These are phyloP conservation scores for Nomada flava DNA, from an alignment of 2,888 invertebrate species.

Conservation along the genomic window DNA sequence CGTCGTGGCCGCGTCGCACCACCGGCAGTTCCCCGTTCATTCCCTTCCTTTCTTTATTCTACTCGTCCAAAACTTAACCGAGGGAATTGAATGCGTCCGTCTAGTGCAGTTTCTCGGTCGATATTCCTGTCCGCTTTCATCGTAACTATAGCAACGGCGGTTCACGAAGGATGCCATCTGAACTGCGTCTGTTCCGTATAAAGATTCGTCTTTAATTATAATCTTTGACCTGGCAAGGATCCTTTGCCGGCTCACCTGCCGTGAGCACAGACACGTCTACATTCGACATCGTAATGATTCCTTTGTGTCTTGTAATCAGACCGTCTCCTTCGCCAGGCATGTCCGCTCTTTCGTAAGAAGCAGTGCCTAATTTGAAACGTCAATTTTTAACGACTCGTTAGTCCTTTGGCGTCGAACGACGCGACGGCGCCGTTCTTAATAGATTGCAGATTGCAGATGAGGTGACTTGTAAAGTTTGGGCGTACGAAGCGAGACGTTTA, in stretches of 20 bases:
- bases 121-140: slow-evolving; percentile 77
- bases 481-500: not conserved
- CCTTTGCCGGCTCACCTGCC: slow-evolving; percentile 17
- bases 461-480: not conserved
- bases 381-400: slow-evolving; percentile 56
- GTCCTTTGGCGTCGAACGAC: slow-evolving; percentile 18
- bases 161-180: slow-evolving; percentile 70
- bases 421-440: not conserved
- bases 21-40: not conserved
- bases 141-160: slow-evolving; percentile 79
- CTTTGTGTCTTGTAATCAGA: slow-evolving; percentile 62
- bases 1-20: slow-evolving; percentile 13
- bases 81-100: slow-evolving; percentile 69
- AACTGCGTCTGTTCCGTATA: slow-evolving; percentile 70
- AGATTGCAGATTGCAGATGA: not conserved
- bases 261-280: slow-evolving; percentile 22
- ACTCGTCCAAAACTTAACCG: slow-evolving; percentile 63
- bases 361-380: slow-evolving; percentile 41
- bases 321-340: slow-evolving; percentile 25
- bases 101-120: slow-evolving; percentile 76
- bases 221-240: slow-evolving; percentile 60
- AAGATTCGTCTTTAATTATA: slow-evolving; percentile 77
- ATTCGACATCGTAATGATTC: slow-evolving; percentile 50
- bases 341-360: slow-evolving; percentile 40
- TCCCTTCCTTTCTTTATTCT: slow-evolving; percentile 53